Conservation (phyloP, 2,113 vertebrate species). For the Alces alces region DNA sequence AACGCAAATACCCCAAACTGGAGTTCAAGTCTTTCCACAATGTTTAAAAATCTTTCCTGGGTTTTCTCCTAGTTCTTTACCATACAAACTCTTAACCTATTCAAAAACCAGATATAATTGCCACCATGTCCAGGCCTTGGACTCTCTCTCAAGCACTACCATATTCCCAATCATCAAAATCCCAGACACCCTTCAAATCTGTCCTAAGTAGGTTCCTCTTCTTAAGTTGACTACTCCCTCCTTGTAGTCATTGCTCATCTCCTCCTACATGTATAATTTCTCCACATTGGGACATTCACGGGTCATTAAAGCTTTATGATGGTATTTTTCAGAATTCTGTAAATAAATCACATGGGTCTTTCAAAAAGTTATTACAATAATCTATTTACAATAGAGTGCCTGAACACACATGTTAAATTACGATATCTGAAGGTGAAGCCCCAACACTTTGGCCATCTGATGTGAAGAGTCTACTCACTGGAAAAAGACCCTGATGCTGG, state of each 20-base stretch:
- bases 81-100: background rate
- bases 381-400: background rate
- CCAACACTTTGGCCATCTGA: background rate
- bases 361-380: background rate
- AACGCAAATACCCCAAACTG: constrained; percentile 24
- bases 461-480: background rate
- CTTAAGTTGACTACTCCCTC: background rate
- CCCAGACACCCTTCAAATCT: background rate
- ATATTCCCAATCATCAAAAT: background rate
- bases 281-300: background rate
- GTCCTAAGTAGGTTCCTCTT: background rate
- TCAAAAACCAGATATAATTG: background rate
- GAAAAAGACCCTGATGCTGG: background rate
- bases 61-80: background rate
- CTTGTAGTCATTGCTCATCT: background rate
- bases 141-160: background rate
- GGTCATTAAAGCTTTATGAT: background rate
- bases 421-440: background rate
- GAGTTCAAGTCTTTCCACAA: background rate
- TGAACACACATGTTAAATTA: background rate
- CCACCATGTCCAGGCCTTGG: background rate
- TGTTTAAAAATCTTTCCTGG: background rate
- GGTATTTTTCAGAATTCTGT: background rate
- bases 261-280: background rate
- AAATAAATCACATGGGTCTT: background rate